A percentile compares a stretch with the other conserved stretches of the same genome.
These are phyloP conservation scores for Anguilla pacifica DNA, from an alignment of 2,797 vertebrate species.

Conservation along the genomic window DNA sequence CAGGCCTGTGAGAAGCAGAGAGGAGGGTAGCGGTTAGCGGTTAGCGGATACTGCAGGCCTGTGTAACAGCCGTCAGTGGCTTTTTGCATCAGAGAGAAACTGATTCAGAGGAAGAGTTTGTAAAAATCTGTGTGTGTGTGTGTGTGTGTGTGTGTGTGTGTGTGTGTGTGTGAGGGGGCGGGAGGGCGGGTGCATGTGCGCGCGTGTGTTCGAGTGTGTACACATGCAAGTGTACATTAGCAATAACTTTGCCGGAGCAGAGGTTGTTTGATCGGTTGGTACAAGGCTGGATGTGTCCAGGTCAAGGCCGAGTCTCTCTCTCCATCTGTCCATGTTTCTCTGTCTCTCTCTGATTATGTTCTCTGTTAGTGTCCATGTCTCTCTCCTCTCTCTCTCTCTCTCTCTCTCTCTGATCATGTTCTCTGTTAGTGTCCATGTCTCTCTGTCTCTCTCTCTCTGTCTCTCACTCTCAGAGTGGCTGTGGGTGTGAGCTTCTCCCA, in stretches of 20 bases:
- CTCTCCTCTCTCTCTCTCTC: neutral
- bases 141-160: neutral
- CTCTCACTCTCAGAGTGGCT: neutral
- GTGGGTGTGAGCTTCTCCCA: neutral
- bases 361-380: neutral
- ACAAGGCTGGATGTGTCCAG: neutral
- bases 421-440: neutral
- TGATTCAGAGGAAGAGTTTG: constrained; percentile 16
- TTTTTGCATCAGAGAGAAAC: neutral
- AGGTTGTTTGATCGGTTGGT: neutral
- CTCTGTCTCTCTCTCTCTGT: neutral
- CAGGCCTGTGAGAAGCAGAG: constrained; percentile 19
- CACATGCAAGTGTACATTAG: neutral
- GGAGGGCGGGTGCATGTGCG: neutral
- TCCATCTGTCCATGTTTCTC: too few species aligned
- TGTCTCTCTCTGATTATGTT: neutral
- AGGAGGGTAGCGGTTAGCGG: constrained; percentile 37
- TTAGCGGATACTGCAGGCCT: constrained; percentile 18
- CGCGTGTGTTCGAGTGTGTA: neutral
- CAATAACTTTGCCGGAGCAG: too few species aligned
- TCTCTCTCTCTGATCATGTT: too few species aligned
- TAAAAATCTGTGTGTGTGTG: neutral
- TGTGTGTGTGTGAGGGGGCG: neutral
- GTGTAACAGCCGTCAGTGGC: constrained; percentile 45
- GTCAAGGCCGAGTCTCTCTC: neutral